Percentiles rank a stretch among this genome's conserved stretches.
Conservation (phyloP, 2,797 vertebrate species). For the Loris lydekkerianus region DNA sequence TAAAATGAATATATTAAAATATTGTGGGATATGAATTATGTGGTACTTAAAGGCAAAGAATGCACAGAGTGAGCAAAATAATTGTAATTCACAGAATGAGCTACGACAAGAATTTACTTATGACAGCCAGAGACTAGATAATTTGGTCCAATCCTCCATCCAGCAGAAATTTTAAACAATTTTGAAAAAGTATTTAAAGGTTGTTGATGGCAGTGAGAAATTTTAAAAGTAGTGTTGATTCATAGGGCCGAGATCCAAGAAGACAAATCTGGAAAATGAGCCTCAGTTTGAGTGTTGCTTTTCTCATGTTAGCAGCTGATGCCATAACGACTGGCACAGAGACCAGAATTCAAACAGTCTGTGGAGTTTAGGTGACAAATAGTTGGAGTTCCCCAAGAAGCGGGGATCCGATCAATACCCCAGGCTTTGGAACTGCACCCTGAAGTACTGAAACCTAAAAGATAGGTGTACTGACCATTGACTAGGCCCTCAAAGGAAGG, state of each 20-base stretch:
- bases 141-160: not conserved
- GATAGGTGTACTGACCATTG: not conserved
- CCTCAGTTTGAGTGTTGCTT: not conserved
- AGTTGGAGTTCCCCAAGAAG: not conserved
- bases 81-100: not conserved
- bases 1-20: conserved; percentile 14
- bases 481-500: not conserved
- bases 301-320: not conserved
- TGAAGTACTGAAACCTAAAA: not conserved
- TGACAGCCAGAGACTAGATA: not conserved
- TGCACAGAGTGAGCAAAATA: not conserved
- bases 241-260: not conserved
- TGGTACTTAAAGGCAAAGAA: not conserved
- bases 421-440: not conserved
- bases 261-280: not conserved
- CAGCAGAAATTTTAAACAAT: not conserved
- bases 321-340: not conserved
- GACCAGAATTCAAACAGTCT: not conserved
- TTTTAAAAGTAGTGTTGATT: not conserved
- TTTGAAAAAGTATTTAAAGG: conserved; percentile 4
- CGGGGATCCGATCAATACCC: not conserved
- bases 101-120: not conserved
- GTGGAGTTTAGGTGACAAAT: not conserved
- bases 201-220: not conserved
- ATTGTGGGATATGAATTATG: not conserved